These are phyloP conservation scores for Solea senegalensis DNA, from an alignment of 2,113 vertebrate species.

Conservation along the genomic window DNA sequence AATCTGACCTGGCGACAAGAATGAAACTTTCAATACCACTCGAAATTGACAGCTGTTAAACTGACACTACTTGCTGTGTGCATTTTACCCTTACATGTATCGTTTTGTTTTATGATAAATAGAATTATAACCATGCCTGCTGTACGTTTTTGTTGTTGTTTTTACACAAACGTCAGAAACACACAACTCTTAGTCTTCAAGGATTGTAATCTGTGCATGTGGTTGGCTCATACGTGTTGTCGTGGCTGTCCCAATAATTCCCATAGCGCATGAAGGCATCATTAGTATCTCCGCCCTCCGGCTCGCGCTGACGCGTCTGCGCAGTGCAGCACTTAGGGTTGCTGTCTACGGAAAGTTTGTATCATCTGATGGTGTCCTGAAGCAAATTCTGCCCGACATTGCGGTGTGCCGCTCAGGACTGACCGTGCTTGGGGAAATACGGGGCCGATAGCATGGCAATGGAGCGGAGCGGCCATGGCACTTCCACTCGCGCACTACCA, in stretches of 20 bases:
- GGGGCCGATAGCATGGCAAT: not conserved
- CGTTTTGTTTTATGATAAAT: not conserved
- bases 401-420: not conserved
- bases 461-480: constrained; percentile 46
- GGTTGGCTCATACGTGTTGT: not conserved
- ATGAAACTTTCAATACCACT: constrained; percentile 16
- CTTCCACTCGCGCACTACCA: not conserved
- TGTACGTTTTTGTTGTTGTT: not conserved
- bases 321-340: constrained; percentile 18
- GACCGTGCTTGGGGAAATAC: not conserved
- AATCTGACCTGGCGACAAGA: not conserved
- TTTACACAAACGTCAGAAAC: not conserved
- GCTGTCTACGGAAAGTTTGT: constrained; percentile 71
- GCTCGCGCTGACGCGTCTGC: constrained; percentile 40
- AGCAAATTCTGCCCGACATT: constrained; percentile 1
- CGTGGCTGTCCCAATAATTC: not conserved
- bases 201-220: not conserved
- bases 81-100: not conserved
- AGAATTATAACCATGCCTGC: too few species aligned
- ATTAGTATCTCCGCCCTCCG: constrained; percentile 27
- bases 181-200: not conserved
- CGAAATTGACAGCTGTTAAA: fast-evolving
- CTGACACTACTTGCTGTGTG: not conserved
- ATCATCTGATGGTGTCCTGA: constrained; percentile 33
- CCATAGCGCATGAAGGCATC: constrained; percentile 26